Evolutionary conservation across 2,888 invertebrate genomes (phyloP), one percentile per base, ranked within the genome.

Genomic region (Sesia bembeciformis): DNA sequence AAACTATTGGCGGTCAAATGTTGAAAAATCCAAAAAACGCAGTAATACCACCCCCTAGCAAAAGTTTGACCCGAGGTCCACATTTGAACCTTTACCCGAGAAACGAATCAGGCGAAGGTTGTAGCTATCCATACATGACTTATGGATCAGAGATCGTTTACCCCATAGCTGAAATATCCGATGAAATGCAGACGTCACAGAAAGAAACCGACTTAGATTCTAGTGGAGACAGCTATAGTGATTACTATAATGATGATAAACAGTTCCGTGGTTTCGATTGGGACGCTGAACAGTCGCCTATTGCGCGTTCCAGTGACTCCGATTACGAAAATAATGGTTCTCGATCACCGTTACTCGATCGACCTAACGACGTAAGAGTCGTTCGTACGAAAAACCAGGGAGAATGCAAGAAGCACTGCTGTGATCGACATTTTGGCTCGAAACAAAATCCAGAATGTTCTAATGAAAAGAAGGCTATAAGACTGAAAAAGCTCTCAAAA

Each of bases 91-190:
- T 94, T 8, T 94, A 93, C 66, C 93, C 93, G 0, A 92, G 91
- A 62, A 90, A 89, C 58, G 91, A 91, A 71, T 91, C 92, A 42
- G 93, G 93, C 4, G 94, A 94, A 60, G 94, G 94, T 58, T 93
- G 94, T 54, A 92, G 94, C 53, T 95, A 95, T 76, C 95, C 96
- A 1, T 90, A 87, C 60, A 64, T 91, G 57, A 91, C 91, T 43
- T 93, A 93, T 64, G 93, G 94, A 7, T 94, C 94, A 2, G 94
- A 95, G 78, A 94, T 94, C 56, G 92, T 95, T 1, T 95, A 96
- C 77, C 95, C 96, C 3, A 96, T 96, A 64, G 95, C 94, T 0
- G 96, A 96, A 81, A 95, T 95, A 73, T 93, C 94, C 0, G 96
- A 95, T 68, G 95, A 96, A 77, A 93, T 93, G 85, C 92, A 92